Conservation (phyloP, 2,888 invertebrate genomes). For the Nymphalis polychloros region DNA sequence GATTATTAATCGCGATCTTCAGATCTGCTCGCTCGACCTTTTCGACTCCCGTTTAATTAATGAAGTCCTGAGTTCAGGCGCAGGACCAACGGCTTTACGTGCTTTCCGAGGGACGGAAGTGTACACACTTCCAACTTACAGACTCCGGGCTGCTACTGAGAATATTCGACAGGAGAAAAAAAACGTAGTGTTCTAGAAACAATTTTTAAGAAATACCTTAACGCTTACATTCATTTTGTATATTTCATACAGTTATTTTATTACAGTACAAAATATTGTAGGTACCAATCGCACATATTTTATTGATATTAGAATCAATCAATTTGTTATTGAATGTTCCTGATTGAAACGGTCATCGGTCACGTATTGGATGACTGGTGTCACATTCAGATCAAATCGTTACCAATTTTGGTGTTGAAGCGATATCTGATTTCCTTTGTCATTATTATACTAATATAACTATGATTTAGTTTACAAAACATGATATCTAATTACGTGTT, state of each 20-base stretch:
- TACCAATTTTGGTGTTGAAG: slow-evolving; percentile 26
- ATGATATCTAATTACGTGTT: not conserved
- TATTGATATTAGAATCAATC: not conserved
- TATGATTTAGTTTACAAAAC: slow-evolving; percentile 9
- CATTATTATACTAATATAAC: not conserved
- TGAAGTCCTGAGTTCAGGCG: too few relatives aligned
- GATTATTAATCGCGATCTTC: too few relatives aligned
- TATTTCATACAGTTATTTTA: not conserved
- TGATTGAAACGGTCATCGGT: slow-evolving; percentile 7
- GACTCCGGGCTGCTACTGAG: too few relatives aligned
- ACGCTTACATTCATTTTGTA: too few relatives aligned
- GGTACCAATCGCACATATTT: not conserved
- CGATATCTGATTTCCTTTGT: slow-evolving; percentile 19
- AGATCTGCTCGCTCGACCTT: too few relatives aligned
- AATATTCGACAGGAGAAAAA: too few relatives aligned
- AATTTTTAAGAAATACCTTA: too few relatives aligned
- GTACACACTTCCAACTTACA: too few relatives aligned
- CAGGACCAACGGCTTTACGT: too few relatives aligned
- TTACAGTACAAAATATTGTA: not conserved
- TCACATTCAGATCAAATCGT: slow-evolving; percentile 19
- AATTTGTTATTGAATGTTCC: slow-evolving; percentile 1
- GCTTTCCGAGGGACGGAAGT: too few relatives aligned
- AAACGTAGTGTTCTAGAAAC: too few relatives aligned
- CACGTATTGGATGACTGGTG: slow-evolving; percentile 25
- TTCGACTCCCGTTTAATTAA: too few relatives aligned